Conservation (phyloP, 2,888 invertebrate genomes). For the Geotrupes spiniger region DNA sequence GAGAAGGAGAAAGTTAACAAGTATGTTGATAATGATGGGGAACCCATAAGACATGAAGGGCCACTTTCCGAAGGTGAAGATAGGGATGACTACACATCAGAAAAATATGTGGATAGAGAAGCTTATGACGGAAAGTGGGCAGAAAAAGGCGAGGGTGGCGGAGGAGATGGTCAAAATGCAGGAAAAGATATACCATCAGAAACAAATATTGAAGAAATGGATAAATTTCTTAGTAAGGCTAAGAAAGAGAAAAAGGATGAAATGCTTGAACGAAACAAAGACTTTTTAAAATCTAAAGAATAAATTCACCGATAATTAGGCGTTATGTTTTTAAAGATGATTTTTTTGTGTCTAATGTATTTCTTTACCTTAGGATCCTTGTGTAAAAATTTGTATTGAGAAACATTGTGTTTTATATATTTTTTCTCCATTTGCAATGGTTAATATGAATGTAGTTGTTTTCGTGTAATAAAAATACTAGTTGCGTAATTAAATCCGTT, state of each 20-base stretch:
- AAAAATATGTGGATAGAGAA: conserved; percentile 58
- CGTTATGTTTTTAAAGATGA: too few relatives aligned
- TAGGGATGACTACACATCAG: conserved; percentile 53
- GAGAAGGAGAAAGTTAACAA: conserved; percentile 60
- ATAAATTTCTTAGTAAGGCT: conserved; percentile 56
- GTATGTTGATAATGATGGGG: conserved; percentile 51
- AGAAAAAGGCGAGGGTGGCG: conserved; percentile 51
- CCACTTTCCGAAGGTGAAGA: conserved; percentile 60
- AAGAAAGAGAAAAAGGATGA: conserved; percentile 60
- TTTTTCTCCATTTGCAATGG: too few relatives aligned
- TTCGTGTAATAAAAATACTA: too few relatives aligned
- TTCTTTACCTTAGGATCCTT: too few relatives aligned
- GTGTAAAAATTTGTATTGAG: too few relatives aligned
- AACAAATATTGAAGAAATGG: conserved; percentile 55
- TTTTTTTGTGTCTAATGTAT: too few relatives aligned
- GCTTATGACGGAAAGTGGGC: conserved; percentile 67
- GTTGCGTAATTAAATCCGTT: too few relatives aligned
- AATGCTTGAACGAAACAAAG: conserved; percentile 55
- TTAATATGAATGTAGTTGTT: too few relatives aligned
- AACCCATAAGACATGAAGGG: conserved; percentile 54
- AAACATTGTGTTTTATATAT: too few relatives aligned
- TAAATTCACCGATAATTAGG: too few relatives aligned
- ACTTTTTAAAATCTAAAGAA: conserved; percentile 47
- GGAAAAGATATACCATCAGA: conserved; percentile 41
- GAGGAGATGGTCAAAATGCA: conserved; percentile 24